These are phyloP conservation scores for Eupithecia insigniata DNA, from an alignment of 2,888 invertebrate genomes.

Conservation along the genomic window DNA sequence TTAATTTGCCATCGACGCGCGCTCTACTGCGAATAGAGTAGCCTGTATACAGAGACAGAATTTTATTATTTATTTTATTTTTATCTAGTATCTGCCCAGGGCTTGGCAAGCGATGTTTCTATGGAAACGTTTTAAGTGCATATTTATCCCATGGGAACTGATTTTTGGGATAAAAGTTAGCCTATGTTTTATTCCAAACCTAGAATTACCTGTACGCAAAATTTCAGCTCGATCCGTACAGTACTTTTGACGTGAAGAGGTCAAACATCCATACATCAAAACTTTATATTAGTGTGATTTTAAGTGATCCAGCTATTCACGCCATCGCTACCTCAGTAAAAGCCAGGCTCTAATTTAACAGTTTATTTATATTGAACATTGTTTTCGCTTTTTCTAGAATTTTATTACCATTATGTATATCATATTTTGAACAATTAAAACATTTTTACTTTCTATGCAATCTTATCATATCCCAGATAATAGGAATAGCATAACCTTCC, in stretches of 20 bases:
- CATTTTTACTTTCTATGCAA: not conserved
- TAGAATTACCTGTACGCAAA: too few relatives aligned
- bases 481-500: too few relatives aligned
- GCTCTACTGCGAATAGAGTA: slow-evolving; percentile 36
- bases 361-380: not conserved
- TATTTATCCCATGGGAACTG: too few relatives aligned
- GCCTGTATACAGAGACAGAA: slow-evolving; percentile 24
- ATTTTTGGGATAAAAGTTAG: too few relatives aligned
- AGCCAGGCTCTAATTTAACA: not conserved
- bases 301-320: not conserved
- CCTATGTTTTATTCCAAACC: too few relatives aligned
- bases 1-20: slow-evolving; percentile 53
- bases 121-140: too few relatives aligned
- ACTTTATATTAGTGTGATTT: too few relatives aligned
- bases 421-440: not conserved
- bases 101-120: too few relatives aligned
- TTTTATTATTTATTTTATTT: not conserved
- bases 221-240: too few relatives aligned
- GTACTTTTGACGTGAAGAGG: too few relatives aligned
- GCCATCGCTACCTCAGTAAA: not conserved
- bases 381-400: not conserved
- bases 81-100: too few relatives aligned
- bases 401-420: not conserved
- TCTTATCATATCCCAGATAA: not conserved
- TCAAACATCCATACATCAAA: too few relatives aligned